phyloP scores from a whole-genome alignment of 2,797 vertebrate genomes.

The Huso huso region DNA sequence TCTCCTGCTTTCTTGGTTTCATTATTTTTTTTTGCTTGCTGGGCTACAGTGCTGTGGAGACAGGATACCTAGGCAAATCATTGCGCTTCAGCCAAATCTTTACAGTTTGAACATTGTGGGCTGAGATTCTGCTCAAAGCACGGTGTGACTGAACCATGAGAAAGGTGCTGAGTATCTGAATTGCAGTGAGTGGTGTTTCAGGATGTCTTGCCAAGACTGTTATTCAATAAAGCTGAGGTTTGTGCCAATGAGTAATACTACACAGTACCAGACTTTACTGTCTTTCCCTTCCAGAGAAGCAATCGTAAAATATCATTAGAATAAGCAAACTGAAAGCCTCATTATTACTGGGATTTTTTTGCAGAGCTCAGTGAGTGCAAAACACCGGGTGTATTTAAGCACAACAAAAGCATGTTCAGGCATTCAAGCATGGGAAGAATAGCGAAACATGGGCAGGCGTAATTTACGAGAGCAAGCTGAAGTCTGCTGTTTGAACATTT shows the following conservation, averaged over 20 bases:
- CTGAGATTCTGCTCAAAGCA: constrained; percentile 4
- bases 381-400: no score
- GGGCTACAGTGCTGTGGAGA: no score
- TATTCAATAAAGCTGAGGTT: constrained; percentile 9
- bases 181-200: constrained; percentile 6
- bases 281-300: background rate
- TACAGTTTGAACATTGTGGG: background rate
- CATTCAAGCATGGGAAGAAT: no score
- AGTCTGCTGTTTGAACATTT: no score
- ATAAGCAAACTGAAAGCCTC: no score
- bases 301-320: background rate
- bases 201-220: constrained; percentile 6
- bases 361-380: no score
- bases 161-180: constrained; percentile 2
- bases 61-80: constrained; percentile 1
- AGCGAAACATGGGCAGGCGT: no score
- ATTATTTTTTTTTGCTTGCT: constrained; percentile 1
- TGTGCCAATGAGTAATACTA: constrained; percentile 1
- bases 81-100: background rate
- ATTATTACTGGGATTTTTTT: background rate
- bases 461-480: no score
- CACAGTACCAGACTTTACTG: background rate
- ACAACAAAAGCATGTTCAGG: no score
- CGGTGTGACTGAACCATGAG: background rate
- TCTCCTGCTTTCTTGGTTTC: constrained; percentile 12